These are phyloP conservation scores for Spilarctia lutea DNA, from an alignment of 2,888 invertebrate genomes.

Conservation along the genomic window DNA sequence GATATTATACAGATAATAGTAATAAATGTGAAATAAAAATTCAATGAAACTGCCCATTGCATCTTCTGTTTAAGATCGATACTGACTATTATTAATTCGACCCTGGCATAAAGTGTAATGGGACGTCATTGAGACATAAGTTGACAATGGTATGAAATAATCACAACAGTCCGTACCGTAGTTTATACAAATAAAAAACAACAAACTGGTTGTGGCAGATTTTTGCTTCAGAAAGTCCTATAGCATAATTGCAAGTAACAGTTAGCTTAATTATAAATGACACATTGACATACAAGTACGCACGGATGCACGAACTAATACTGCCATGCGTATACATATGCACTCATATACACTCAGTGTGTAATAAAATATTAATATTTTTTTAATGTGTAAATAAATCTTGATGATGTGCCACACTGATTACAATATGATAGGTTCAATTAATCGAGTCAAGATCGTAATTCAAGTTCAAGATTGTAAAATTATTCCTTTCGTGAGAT, in stretches of 20 bases:
- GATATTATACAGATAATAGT: neutral
- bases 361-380: too few relatives aligned
- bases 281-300: too few relatives aligned
- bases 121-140: neutral
- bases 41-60: neutral
- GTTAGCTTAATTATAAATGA: too few relatives aligned
- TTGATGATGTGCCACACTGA: too few relatives aligned
- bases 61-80: neutral
- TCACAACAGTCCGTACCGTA: neutral
- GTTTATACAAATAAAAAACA: neutral
- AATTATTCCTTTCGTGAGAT: too few relatives aligned
- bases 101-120: neutral
- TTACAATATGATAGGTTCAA: too few relatives aligned
- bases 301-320: too few relatives aligned
- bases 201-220: too few relatives aligned
- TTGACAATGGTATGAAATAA: neutral
- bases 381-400: neutral
- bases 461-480: too few relatives aligned
- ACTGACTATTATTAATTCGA: neutral
- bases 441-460: too few relatives aligned
- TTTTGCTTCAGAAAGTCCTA: too few relatives aligned
- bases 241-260: too few relatives aligned
- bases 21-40: neutral
- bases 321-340: neutral
- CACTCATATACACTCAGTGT: neutral